Evolutionary conservation across 2,113 vertebrate genomes (phyloP).

Genomic region (Poeciliopsis retropinna): DNA sequence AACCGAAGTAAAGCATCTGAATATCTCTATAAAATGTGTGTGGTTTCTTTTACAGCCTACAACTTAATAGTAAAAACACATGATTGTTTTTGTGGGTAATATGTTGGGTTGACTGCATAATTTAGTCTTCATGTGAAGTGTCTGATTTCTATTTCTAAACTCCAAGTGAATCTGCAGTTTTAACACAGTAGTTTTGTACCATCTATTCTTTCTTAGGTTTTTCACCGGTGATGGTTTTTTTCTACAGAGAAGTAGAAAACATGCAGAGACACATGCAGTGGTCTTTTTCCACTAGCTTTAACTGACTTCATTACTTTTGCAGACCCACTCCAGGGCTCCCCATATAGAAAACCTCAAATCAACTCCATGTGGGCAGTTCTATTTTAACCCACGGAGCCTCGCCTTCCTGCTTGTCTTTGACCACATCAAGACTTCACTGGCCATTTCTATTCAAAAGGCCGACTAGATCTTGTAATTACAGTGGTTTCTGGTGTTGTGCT

Average conservation of each 20-base stretch:
- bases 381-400: slow-evolving; percentile 68
- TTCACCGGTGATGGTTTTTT: slow-evolving; percentile 36
- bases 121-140: slow-evolving; percentile 3
- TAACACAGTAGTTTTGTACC: slow-evolving; percentile 6
- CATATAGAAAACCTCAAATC: slow-evolving; percentile 79
- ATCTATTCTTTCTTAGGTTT: slow-evolving; percentile 31
- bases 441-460: slow-evolving; percentile 65
- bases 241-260: too few species aligned
- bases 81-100: neutral
- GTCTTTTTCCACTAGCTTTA: slow-evolving; percentile 54
- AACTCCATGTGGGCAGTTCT: slow-evolving; percentile 77
- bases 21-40: neutral
- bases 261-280: slow-evolving; percentile 54
- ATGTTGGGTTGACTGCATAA: neutral
- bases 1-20: neutral
- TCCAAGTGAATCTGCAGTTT: slow-evolving; percentile 2
- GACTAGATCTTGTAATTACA: slow-evolving; percentile 76
- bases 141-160: slow-evolving; percentile 21
- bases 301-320: slow-evolving; percentile 56
- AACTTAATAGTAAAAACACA: slow-evolving; percentile 7
- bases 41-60: neutral
- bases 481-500: slow-evolving; percentile 75
- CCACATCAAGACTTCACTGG: slow-evolving; percentile 73
- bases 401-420: slow-evolving; percentile 62
- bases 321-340: slow-evolving; percentile 57